Conservation (phyloP, 64 coral and sea anemone genomes). For the Acropora yongei region DNA sequence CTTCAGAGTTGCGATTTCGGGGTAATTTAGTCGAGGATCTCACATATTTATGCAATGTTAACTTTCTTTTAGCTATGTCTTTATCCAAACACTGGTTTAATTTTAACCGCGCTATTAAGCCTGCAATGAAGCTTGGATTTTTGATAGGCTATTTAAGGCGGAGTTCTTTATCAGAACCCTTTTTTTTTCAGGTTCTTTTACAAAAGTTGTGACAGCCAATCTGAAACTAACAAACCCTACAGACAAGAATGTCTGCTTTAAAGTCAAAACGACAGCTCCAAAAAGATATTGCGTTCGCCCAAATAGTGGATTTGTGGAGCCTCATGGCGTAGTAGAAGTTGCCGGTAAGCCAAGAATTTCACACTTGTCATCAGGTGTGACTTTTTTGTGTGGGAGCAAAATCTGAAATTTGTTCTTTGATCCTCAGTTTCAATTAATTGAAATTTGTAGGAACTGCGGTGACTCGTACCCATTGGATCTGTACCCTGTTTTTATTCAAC, state of each 20-base stretch:
- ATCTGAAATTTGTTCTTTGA: no score
- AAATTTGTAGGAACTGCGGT: no score
- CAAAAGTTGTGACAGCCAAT: constrained; percentile 88
- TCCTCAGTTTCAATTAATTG: no score
- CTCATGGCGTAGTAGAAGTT: constrained; percentile 84
- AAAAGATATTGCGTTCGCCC: constrained; percentile 95
- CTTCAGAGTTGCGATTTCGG: constrained; percentile 87
- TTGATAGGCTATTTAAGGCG: no score
- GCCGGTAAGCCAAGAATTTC: constrained; percentile 69
- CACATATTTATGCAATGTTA: neutral
- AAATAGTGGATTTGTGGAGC: constrained; percentile 91
- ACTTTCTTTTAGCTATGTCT: no score
- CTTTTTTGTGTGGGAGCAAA: no score
- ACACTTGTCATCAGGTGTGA: no score
- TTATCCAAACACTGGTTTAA: neutral
- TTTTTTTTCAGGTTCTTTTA: constrained; percentile 82
- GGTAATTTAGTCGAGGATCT: constrained; percentile 57
- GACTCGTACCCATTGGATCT: no score
- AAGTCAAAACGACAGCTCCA: constrained; percentile 98
- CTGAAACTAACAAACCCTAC: constrained; percentile 93
- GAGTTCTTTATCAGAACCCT: constrained; percentile 13
- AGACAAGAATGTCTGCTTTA: constrained; percentile 93
- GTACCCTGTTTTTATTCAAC: no score
- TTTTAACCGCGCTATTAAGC: neutral
- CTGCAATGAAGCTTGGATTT: neutral